Conservation (phyloP, 2,888 invertebrate genomes). For the Chymomyza amoena region DNA sequence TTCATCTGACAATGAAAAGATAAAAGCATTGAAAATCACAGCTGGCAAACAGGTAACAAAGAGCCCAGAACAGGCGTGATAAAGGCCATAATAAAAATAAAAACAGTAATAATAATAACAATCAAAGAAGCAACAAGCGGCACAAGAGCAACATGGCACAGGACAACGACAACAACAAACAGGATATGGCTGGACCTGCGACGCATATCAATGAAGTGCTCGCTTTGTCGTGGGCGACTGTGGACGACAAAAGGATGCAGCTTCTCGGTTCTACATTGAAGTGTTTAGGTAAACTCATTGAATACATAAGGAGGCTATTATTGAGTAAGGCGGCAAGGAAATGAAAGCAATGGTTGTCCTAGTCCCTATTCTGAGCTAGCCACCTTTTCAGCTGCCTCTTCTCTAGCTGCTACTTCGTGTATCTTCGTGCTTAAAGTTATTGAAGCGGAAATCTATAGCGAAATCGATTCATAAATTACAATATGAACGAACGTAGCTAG, state of each 20-base stretch:
- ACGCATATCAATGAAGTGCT: background rate
- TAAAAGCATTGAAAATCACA: no score
- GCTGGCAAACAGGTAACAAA: background rate
- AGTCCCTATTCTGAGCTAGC: background rate
- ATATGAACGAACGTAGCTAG: conserved; percentile 25
- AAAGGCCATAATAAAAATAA: conserved; percentile 13
- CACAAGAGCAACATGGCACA: conserved; percentile 12
- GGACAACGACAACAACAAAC: no score
- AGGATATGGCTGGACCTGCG: background rate
- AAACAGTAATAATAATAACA: conserved; percentile 29
- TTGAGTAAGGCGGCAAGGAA: background rate
- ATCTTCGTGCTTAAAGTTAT: conserved; percentile 10
- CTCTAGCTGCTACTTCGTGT: background rate
- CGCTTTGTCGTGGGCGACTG: conserved; percentile 1
- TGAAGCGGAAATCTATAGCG: conserved; percentile 21
- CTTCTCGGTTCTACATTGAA: conserved; percentile 21
- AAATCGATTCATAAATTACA: conserved; percentile 61
- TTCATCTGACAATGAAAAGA: background rate
- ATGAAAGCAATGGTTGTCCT: background rate
- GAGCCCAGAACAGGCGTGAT: conserved; percentile 9
- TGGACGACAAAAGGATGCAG: conserved; percentile 11
- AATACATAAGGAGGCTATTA: conserved; percentile 38
- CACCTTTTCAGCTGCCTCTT: background rate
- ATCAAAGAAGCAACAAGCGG: conserved; percentile 10
- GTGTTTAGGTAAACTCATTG: conserved; percentile 42